Evolutionary conservation across 2,113 vertebrate genomes (phyloP).

Genomic region (Scytalopus superciliaris): DNA sequence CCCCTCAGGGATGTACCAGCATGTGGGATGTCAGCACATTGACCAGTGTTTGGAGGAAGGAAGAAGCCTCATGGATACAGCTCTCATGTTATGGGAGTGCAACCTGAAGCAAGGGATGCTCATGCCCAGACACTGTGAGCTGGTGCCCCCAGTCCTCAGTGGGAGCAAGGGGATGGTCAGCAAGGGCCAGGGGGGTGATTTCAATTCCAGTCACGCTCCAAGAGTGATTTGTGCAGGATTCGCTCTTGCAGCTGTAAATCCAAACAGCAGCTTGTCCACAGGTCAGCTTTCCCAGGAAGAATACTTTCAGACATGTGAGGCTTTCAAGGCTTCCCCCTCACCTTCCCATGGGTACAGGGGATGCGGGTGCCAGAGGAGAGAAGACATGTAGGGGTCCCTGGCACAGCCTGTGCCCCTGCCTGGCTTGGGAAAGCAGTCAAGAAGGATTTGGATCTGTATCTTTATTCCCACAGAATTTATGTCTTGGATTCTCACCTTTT

Average conservation of each 20-base stretch:
- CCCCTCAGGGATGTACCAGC: accelerated
- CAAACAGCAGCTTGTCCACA: neutral
- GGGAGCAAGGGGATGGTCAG: accelerated
- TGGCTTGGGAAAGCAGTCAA: neutral
- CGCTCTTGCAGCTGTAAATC: neutral
- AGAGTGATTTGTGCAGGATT: neutral
- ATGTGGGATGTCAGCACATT: accelerated
- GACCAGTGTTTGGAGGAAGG: accelerated
- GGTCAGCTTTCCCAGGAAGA: neutral
- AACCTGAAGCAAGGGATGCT: neutral
- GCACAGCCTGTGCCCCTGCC: neutral
- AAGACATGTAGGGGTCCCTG: neutral
- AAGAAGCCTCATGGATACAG: neutral
- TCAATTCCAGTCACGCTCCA: neutral
- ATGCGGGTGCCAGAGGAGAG: neutral
- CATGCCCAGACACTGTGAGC: accelerated
- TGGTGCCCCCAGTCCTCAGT: neutral
- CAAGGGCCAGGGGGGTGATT: neutral
- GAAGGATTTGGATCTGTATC: neutral
- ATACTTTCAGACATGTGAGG: accelerated
- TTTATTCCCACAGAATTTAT: neutral
- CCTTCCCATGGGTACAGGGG: accelerated
- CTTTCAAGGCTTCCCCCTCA: accelerated
- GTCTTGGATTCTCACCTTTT: neutral
- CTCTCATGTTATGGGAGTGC: neutral